Evolutionary conservation across 2,888 invertebrate genomes (phyloP).

Genomic region (Xiphydria camelus): DNA sequence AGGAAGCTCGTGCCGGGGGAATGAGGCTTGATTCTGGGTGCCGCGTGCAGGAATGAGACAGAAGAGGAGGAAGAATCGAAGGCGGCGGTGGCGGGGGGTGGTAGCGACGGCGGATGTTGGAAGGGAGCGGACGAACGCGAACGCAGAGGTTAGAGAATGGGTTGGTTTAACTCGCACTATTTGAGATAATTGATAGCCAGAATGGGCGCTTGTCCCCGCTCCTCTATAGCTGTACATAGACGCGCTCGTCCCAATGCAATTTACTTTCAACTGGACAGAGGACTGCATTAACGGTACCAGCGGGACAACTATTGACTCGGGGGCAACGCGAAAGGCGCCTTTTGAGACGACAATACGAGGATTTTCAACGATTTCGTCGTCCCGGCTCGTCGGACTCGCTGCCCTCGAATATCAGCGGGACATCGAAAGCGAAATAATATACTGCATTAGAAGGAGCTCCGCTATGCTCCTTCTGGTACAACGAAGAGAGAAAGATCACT

Average conservation of each 20-base stretch:
- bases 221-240: slow-evolving; percentile 7
- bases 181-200: slow-evolving; percentile 49
- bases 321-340: no score
- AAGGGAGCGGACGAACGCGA: no score
- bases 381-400: no score
- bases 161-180: slow-evolving; percentile 46
- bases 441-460: no score
- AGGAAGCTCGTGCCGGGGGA: slow-evolving; percentile 1
- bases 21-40: neutral
- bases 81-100: slow-evolving; percentile 5
- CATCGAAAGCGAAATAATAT: no score
- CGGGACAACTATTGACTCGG: slow-evolving; percentile 29
- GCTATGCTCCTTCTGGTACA: no score
- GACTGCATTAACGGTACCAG: slow-evolving; percentile 43
- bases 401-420: no score
- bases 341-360: no score
- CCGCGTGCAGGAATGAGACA: neutral
- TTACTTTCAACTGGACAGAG: slow-evolving; percentile 44
- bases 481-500: no score
- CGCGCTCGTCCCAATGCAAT: slow-evolving; percentile 35
- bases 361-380: no score
- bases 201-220: slow-evolving; percentile 34
- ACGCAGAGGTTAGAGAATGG: slow-evolving; percentile 41
- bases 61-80: slow-evolving; percentile 5
- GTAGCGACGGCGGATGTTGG: no score